Conservation (phyloP, 2,888 invertebrate genomes). For the Heteropelma amictum region DNA sequence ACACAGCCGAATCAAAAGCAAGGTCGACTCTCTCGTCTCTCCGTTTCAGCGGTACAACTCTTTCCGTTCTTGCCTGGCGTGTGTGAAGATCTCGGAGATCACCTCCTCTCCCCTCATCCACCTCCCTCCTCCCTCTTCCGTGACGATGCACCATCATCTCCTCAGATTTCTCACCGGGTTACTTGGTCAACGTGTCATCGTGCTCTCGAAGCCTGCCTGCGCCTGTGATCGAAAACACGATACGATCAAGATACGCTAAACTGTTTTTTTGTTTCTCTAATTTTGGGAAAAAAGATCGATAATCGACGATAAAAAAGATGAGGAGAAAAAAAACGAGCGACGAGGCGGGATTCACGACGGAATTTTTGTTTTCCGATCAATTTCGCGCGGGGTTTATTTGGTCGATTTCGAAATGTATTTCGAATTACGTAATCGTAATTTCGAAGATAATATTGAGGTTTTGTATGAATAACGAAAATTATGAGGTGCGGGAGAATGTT, state of each 20-base stretch:
- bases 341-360: no score
- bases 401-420: no score
- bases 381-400: no score
- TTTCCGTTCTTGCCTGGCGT: constrained; percentile 67
- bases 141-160: constrained; percentile 64
- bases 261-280: neutral
- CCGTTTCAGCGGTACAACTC: constrained; percentile 74
- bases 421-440: no score
- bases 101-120: no score
- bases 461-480: no score
- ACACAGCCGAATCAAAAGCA: constrained; percentile 74
- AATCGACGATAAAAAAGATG: neutral
- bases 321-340: neutral
- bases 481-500: no score
- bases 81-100: constrained; percentile 42
- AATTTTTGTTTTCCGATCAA: no score
- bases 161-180: constrained; percentile 61
- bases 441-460: no score
- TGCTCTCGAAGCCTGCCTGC: constrained; percentile 50
- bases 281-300: neutral
- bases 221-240: no score
- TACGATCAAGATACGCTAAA: constrained; percentile 22
- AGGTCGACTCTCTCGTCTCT: constrained; percentile 70
- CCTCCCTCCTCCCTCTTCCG: no score
- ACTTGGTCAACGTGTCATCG: constrained; percentile 70